Conservation (phyloP, 2,888 invertebrate species). For the Microctonus aethiopoides region DNA sequence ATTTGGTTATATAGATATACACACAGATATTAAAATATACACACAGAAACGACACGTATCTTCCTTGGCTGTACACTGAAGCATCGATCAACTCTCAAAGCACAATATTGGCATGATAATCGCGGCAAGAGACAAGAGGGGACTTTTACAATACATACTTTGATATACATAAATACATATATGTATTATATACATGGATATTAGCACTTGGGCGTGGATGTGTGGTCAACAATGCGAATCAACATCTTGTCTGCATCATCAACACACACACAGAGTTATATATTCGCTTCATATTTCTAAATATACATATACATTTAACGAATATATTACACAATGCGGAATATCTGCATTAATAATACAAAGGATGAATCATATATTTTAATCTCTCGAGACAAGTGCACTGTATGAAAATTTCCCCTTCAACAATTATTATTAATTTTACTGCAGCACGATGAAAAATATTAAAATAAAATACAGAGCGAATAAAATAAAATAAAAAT, state of each 20-base stretch:
- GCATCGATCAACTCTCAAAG: conserved; percentile 57
- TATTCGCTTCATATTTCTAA: background rate
- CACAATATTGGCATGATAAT: conserved; percentile 62
- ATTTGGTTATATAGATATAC: conserved; percentile 29
- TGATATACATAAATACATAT: background rate
- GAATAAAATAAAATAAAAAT: background rate
- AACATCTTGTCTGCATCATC: conserved; percentile 16
- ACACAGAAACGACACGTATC: conserved; percentile 16
- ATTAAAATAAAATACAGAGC: background rate
- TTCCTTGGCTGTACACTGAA: conserved; percentile 39
- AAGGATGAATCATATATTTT: conserved; percentile 28
- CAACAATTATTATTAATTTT: too few species aligned
- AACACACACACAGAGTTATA: background rate
- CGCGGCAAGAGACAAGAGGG: conserved; percentile 42
- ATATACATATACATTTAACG: conserved; percentile 21
- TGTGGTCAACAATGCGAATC: background rate
- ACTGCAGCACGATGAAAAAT: background rate
- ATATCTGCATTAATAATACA: background rate
- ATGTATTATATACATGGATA: too few species aligned
- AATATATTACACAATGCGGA: background rate
- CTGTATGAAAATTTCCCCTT: too few species aligned
- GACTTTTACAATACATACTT: too few species aligned
- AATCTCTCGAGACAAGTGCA: background rate
- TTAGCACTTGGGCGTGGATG: background rate
- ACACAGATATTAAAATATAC: conserved; percentile 18